phyloP scores from a whole-genome alignment of 2,113 vertebrate genomes.

The Notechis scutatus region DNA sequence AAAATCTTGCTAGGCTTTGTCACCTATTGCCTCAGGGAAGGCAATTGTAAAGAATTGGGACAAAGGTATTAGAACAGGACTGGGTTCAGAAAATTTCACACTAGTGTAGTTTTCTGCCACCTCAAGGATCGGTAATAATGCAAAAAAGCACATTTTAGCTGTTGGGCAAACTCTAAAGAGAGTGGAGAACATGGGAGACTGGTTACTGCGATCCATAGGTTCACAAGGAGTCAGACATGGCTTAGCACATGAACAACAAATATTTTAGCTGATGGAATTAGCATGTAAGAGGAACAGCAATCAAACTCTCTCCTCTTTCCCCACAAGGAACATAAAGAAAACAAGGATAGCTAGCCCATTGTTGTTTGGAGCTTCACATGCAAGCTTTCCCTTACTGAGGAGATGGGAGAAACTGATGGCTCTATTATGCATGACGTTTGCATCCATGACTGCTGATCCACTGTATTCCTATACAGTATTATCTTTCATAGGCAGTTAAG shows the following conservation, averaged over 20 bases:
- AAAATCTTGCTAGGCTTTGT: background rate
- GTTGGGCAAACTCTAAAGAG: background rate
- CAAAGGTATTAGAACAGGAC: background rate
- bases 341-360: background rate
- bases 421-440: background rate
- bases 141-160: background rate
- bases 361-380: background rate
- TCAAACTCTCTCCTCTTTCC: background rate
- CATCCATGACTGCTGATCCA: background rate
- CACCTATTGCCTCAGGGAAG: background rate
- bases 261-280: background rate
- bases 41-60: background rate
- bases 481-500: background rate
- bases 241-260: background rate
- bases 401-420: background rate
- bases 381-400: background rate
- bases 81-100: background rate
- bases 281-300: background rate
- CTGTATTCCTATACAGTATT: background rate
- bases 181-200: background rate
- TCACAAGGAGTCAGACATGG: background rate
- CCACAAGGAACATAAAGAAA: background rate
- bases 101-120: background rate
- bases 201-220: background rate
- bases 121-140: background rate